These are phyloP conservation scores for Eulemur mongoz DNA, from an alignment of 2,797 vertebrate genomes.

Conservation along the genomic window DNA sequence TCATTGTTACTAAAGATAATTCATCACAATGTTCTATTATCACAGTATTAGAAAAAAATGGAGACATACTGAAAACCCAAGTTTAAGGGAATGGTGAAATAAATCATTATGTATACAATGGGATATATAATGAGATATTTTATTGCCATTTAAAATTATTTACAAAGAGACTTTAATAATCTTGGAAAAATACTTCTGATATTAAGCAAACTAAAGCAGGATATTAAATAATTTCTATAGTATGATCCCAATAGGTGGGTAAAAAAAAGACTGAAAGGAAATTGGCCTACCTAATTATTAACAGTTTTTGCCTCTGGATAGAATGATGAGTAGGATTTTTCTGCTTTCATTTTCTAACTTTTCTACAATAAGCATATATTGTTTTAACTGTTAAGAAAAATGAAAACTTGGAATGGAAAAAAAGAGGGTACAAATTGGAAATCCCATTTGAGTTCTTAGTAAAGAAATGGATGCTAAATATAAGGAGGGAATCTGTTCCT, in stretches of 20 bases:
- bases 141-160: conserved; percentile 35
- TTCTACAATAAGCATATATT: background rate
- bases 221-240: background rate
- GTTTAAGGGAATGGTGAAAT: background rate
- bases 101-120: background rate
- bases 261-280: conserved; percentile 9
- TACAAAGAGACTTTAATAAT: background rate
- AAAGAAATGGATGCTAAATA: background rate
- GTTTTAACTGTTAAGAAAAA: background rate
- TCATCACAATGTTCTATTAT: background rate
- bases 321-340: background rate
- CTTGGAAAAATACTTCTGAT: conserved; percentile 16
- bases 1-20: background rate
- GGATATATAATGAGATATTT: background rate
- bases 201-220: background rate
- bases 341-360: conserved; percentile 2
- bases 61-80: background rate
- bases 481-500: background rate
- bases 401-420: background rate
- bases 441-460: background rate
- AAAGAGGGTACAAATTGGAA: background rate
- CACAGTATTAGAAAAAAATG: background rate
- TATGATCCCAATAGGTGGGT: background rate
- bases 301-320: background rate
- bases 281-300: background rate